These are phyloP conservation scores for Agapostemon virescens DNA, from an alignment of 2,888 invertebrate genomes.

Conservation along the genomic window DNA sequence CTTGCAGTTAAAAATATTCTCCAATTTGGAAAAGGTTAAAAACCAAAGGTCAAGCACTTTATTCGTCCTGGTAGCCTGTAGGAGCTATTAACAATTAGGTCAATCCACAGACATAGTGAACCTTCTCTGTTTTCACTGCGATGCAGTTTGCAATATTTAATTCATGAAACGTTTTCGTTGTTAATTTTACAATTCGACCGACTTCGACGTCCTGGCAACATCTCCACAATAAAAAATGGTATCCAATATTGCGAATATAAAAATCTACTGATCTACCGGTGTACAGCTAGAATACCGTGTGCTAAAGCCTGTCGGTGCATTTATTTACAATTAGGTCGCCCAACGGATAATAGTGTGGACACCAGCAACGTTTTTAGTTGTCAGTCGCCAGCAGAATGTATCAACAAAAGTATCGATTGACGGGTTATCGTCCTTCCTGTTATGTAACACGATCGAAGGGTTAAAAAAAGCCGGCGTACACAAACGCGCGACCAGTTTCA, in stretches of 20 bases:
- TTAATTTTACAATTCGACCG: background rate
- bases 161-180: background rate
- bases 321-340: conserved; percentile 7
- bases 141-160: background rate
- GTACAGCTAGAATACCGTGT: background rate
- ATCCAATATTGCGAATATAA: background rate
- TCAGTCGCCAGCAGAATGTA: background rate
- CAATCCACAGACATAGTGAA: too few species aligned
- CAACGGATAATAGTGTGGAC: background rate
- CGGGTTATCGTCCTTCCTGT: conserved; percentile 22
- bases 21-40: too few species aligned
- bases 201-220: too few species aligned
- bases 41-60: too few species aligned
- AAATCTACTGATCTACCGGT: background rate
- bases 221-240: background rate
- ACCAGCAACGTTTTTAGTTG: background rate
- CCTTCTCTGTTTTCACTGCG: background rate
- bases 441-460: conserved; percentile 18
- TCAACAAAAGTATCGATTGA: conserved; percentile 33
- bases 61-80: too few species aligned
- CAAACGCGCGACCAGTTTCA: background rate
- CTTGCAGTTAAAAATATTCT: too few species aligned
- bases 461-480: background rate
- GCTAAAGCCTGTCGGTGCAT: background rate
- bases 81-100: too few species aligned